Percentiles rank a stretch among this genome's conserved stretches.
These are phyloP conservation scores for Danio tinwini DNA, from an alignment of 2,797 vertebrate genomes.

Conservation along the genomic window DNA sequence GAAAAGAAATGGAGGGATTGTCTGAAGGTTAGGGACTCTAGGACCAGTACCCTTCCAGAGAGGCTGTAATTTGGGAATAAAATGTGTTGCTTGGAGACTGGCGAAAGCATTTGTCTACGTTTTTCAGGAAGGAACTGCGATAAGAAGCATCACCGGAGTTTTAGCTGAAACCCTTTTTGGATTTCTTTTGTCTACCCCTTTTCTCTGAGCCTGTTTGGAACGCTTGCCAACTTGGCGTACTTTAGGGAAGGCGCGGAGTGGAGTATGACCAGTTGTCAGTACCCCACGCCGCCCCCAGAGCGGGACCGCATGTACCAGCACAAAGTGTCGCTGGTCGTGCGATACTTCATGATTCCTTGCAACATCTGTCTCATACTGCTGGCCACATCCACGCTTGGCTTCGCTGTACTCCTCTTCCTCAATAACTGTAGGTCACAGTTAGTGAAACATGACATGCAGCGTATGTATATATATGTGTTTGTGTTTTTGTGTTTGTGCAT, in stretches of 20 bases:
- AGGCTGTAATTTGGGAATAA: slow-evolving; percentile 75
- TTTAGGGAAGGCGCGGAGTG: slow-evolving; percentile 76
- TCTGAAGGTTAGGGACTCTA: slow-evolving; percentile 71
- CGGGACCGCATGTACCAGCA: slow-evolving; percentile 90
- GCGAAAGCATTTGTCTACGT: slow-evolving; percentile 65
- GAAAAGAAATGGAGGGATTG: slow-evolving; percentile 68
- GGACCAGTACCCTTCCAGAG: slow-evolving; percentile 55
- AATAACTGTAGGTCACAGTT: slow-evolving; percentile 89
- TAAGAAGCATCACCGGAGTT: slow-evolving; percentile 67
- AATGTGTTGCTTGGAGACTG: slow-evolving; percentile 77
- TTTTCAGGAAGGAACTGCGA: slow-evolving; percentile 68
- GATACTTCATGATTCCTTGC: slow-evolving; percentile 98
- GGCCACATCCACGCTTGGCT: slow-evolving; percentile 92
- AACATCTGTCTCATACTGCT: slow-evolving; percentile 98
- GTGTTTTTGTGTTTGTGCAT: slow-evolving; percentile 44
- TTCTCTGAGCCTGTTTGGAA: slow-evolving; percentile 45
- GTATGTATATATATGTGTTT: slow-evolving; percentile 51
- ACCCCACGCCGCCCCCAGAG: slow-evolving; percentile 81
- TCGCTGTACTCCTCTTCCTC: slow-evolving; percentile 95
- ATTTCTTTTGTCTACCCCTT: slow-evolving; percentile 44
- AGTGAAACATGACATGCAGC: slow-evolving; percentile 43
- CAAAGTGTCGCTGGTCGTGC: slow-evolving; percentile 94
- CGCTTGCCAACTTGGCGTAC: slow-evolving; percentile 65
- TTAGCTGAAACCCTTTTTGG: slow-evolving; percentile 64
- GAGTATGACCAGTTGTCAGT: slow-evolving; percentile 87